Evolutionary conservation across 2,888 invertebrate species (phyloP), one percentile per base, ranked within the genome.

Genomic region (Meiosimyza decipiens): DNA sequence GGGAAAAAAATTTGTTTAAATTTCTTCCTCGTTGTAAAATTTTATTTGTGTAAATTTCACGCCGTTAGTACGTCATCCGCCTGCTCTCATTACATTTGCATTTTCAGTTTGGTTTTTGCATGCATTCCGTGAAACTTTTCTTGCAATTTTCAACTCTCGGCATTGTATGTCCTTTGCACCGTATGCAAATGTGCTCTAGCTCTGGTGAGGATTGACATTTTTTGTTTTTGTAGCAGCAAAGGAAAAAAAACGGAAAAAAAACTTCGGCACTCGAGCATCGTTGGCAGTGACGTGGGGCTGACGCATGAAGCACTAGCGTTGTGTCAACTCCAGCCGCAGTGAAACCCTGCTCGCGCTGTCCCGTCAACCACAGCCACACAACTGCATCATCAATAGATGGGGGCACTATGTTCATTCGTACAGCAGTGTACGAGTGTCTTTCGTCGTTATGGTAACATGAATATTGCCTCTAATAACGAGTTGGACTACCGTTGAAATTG

Each of bases 401-500:
- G n/a, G n/a, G 47, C 70, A 54, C 70, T 62, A 47, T 47, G 52
- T 65, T 65, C 22, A 22, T 50, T 28, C 52, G 68, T 51, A 40
- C 9, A 40, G 40, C 9, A 9, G 9, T 40, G 40, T 40, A 40
- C 40, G 40, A 40, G 40, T 7, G 40, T 40, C 40, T 40, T n/a
- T 18, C 28, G n/a, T 70, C 63, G 62, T 63, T 63, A 63, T 54
- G 47, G 68, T 59, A 16, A 54, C 54, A 70, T 70, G 63, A 70
- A 52, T 75, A 73, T 75, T 69, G 66, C 60, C 68, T 71, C 73
- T 73, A 76, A 77, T 76, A 75, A 76, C 73, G 75, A 73, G 73
- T 75, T 73, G 55, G 62, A 72, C 75, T 74, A 72, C 76, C 71
- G 68, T 73, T 60, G 64, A 63, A 77, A 77, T 76, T 77, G 75